Evolutionary conservation across 1,140 invertebrate genomes (phyloP).

Genomic region (Sipha flava): DNA sequence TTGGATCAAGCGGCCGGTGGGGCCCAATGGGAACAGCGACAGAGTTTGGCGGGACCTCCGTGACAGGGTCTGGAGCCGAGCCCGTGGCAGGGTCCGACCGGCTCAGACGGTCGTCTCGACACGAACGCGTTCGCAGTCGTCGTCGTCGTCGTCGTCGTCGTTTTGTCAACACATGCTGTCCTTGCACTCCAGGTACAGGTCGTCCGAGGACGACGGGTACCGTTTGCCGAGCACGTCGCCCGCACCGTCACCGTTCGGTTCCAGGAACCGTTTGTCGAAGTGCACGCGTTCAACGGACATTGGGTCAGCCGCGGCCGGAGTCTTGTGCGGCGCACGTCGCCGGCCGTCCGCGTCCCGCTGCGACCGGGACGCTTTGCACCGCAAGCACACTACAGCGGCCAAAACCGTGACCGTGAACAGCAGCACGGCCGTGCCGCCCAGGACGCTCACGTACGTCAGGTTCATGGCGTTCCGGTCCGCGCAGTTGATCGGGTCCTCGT

Average conservation of each 20-base stretch:
- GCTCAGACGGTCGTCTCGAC: conserved; percentile 10
- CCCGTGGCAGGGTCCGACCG: background rate
- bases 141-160: conserved; percentile 43
- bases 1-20: no score
- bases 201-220: conserved; percentile 41
- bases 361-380: background rate
- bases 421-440: background rate
- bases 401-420: background rate
- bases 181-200: conserved; percentile 53
- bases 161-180: conserved; percentile 65
- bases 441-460: background rate
- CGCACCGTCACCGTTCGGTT: conserved; percentile 40
- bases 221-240: conserved; percentile 41
- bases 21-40: no score
- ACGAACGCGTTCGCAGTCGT: background rate
- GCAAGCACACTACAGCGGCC: background rate
- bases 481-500: conserved; percentile 63
- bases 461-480: conserved; percentile 53
- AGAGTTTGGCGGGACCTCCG: no score
- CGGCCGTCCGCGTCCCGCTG: conserved; percentile 36
- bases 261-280: conserved; percentile 41
- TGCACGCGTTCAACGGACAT: background rate
- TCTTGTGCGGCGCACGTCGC: conserved; percentile 42
- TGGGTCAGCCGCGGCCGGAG: background rate
- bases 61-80: background rate